phyloP scores from a whole-genome alignment of 2,113 vertebrate species.

The Labeo catla region DNA sequence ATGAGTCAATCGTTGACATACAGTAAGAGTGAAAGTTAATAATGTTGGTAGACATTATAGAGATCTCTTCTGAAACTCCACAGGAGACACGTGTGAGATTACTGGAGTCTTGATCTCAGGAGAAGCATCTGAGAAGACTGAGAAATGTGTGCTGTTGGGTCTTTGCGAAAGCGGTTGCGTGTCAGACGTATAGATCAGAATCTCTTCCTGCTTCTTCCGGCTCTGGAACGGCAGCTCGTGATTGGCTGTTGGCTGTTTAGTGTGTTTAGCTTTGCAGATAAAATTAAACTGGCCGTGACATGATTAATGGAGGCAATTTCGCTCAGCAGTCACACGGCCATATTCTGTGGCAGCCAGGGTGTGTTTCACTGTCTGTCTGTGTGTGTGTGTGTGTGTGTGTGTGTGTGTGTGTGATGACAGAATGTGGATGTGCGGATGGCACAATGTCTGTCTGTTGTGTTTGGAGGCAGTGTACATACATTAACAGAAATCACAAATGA shows the following conservation, averaged over 20 bases:
- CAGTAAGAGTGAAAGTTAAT: too few relatives aligned
- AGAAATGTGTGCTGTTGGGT: not conserved
- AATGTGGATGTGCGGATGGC: slow-evolving; percentile 9
- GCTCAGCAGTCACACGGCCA: slow-evolving; percentile 58
- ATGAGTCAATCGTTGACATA: too few relatives aligned
- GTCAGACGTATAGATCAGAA: slow-evolving; percentile 33
- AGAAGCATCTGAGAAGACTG: not conserved
- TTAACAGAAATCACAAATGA: slow-evolving; percentile 4
- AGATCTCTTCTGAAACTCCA: too few relatives aligned
- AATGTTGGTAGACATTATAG: not conserved
- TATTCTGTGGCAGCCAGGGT: slow-evolving; percentile 63
- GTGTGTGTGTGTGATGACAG: slow-evolving; percentile 27
- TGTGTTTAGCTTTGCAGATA: slow-evolving; percentile 68
- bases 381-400: slow-evolving; percentile 18
- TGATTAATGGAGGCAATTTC: slow-evolving; percentile 77
- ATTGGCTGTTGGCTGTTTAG: slow-evolving; percentile 69
- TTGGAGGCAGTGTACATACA: not conserved
- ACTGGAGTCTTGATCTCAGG: not conserved
- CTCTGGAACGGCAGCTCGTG: slow-evolving; percentile 65
- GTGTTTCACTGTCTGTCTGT: slow-evolving; percentile 14
- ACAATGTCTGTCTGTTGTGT: slow-evolving; percentile 33
- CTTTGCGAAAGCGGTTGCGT: not conserved
- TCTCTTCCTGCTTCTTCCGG: slow-evolving; percentile 70
- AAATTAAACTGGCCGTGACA: slow-evolving; percentile 70
- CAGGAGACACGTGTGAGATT: too few relatives aligned